These are phyloP conservation scores for Machimus rusticus DNA, from an alignment of 2,888 invertebrate genomes.

Conservation along the genomic window DNA sequence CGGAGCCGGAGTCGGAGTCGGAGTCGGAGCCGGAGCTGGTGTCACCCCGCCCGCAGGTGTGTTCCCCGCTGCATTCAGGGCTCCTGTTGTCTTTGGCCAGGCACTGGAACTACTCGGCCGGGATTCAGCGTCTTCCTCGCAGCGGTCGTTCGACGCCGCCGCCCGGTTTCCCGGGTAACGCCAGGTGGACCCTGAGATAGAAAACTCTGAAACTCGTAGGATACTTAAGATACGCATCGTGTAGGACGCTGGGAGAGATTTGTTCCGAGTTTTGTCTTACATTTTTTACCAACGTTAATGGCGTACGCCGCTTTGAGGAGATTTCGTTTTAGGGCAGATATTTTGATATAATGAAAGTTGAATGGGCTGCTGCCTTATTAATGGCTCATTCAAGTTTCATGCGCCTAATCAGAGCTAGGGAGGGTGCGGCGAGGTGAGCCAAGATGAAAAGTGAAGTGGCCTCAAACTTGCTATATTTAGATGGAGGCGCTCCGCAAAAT, in stretches of 20 bases:
- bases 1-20: too few relatives aligned
- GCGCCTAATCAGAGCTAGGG: not conserved
- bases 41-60: not conserved
- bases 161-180: conserved; percentile 8
- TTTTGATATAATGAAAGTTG: conserved; percentile 17
- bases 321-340: conserved; percentile 10
- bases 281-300: conserved; percentile 12
- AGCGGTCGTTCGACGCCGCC: not conserved
- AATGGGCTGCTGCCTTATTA: conserved; percentile 13
- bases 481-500: not conserved
- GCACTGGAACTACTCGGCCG: not conserved
- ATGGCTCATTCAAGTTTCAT: conserved; percentile 27
- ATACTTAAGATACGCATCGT: conserved; percentile 1
- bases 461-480: not conserved
- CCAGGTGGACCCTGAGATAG: not conserved
- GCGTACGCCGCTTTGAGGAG: not conserved
- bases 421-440: not conserved
- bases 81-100: not conserved
- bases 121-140: not conserved
- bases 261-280: conserved; percentile 27
- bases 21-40: too few relatives aligned
- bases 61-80: not conserved
- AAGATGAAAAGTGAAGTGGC: not conserved
- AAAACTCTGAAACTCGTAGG: not conserved
- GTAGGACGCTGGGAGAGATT: conserved; percentile 12